Evolutionary conservation across 2,113 vertebrate genomes (phyloP).

Genomic region (Rissa tridactyla): DNA sequence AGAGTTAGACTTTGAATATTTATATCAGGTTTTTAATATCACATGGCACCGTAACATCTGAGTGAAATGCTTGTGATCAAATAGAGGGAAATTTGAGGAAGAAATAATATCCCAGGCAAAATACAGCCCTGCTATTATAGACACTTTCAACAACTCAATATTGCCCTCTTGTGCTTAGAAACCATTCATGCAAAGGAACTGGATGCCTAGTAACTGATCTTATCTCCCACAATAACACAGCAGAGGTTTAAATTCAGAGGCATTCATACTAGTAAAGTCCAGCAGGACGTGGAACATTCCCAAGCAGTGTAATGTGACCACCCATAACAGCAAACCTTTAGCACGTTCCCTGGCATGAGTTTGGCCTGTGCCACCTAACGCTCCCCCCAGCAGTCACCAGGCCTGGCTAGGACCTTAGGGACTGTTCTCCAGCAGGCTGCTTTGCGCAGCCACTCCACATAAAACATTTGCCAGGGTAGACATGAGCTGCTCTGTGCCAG

Average conservation of each 20-base stretch:
- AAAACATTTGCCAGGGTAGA: neutral
- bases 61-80: neutral
- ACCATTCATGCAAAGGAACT: neutral
- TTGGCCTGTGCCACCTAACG: neutral
- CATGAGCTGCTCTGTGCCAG: neutral
- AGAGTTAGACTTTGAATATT: neutral
- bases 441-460: neutral
- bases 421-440: neutral
- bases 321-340: neutral
- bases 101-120: neutral
- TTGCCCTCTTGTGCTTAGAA: constrained; percentile 69
- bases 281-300: neutral
- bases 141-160: constrained; percentile 46
- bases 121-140: neutral
- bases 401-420: neutral
- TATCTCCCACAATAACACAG: neutral
- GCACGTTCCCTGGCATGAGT: neutral
- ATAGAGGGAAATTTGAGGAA: neutral
- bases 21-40: neutral
- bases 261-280: neutral
- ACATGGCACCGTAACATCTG: neutral
- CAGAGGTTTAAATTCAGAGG: neutral
- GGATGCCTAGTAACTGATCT: neutral
- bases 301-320: neutral
- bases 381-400: neutral